Evolutionary conservation across 2,888 invertebrate species (phyloP), one percentile per base, ranked within the genome.

Genomic region (Erebia palarica): DNA sequence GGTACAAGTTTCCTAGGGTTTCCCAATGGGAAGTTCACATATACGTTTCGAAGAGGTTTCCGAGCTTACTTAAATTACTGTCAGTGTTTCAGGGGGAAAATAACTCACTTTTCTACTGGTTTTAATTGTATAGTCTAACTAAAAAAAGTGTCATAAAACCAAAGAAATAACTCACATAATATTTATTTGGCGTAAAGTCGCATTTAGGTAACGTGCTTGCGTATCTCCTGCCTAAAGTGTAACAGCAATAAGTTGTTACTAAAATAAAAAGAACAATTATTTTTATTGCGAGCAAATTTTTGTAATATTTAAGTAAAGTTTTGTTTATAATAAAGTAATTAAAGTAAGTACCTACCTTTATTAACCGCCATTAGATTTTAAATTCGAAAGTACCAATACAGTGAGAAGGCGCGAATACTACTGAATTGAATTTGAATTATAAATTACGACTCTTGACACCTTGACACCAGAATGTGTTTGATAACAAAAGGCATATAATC

Each of bases 131-230:
- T 3, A 27, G 36, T 36, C 36, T 36, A 36, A 36, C 7, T 7
- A 36, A n/a, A n/a, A n/a, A n/a, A 13, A 47, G 11, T 36, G 47
- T 13, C 47, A 47, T 47, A 13, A 47, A 47, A 13, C 9, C 9
- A 44, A 47, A 63, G 27, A 11, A 18, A 14, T 55, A 16, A 73
- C 90, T 89, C 76, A 91, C 91, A 7, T 75, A 72, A 73, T 91
- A 92, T 70, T 79, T 73, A 75, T 84, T 87, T 1, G 90, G 88
- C 0, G 75, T 77, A 70, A 90, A 89, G 63, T 85, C 81, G 77
- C 79, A 81, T 73, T 78, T 78, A 9, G 88, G 86, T 65, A 80
- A 66, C 4, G 77, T 73, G 10, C 75, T 71, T 5, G 75, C 63
- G 70, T 78, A 79, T 10, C 74, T 69, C 66, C 81, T 78, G 16